Percentiles rank a stretch among this genome's conserved stretches.
Conservation (phyloP, 2,888 invertebrate genomes). For the Drosophila meridiana region DNA sequence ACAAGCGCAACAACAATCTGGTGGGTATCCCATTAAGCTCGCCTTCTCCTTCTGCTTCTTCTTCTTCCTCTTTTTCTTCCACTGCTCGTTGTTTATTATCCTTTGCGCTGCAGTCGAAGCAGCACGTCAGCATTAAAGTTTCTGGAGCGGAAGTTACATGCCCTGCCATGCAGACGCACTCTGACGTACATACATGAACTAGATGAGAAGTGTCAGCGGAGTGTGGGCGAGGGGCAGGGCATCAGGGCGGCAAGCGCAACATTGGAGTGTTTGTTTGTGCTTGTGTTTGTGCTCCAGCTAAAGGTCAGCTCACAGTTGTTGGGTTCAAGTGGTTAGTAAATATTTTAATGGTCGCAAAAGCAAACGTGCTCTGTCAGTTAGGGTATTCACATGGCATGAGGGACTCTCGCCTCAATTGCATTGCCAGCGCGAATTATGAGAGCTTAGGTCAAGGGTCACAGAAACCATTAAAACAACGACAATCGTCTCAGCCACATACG, state of each 20-base stretch:
- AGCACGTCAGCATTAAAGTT: slow-evolving; percentile 61
- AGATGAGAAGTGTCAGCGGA: background rate
- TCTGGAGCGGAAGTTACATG: slow-evolving; percentile 76
- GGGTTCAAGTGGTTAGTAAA: slow-evolving; percentile 61
- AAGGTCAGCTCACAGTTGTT: slow-evolving; percentile 61
- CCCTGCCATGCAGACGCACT: slow-evolving; percentile 53
- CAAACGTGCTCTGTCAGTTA: slow-evolving; percentile 27
- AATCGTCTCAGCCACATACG: background rate
- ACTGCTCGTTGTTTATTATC: slow-evolving; percentile 2
- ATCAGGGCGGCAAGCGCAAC: background rate
- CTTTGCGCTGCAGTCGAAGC: slow-evolving; percentile 45
- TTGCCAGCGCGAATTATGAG: slow-evolving; percentile 15
- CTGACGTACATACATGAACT: slow-evolving; percentile 7
- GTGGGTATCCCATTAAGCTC: slow-evolving; percentile 86
- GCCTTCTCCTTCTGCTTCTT: background rate
- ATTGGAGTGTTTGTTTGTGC: slow-evolving; percentile 19
- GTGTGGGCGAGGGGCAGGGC: background rate
- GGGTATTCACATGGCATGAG: slow-evolving; percentile 1
- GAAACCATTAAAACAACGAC: background rate
- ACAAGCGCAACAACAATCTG: slow-evolving; percentile 91
- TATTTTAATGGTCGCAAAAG: slow-evolving; percentile 56
- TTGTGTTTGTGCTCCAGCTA: slow-evolving; percentile 40
- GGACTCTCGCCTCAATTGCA: slow-evolving; percentile 9
- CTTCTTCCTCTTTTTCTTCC: background rate
- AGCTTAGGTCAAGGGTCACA: slow-evolving; percentile 40